Evolutionary conservation across 2,888 invertebrate genomes (phyloP).

Genomic region (Lacanobia oleracea): DNA sequence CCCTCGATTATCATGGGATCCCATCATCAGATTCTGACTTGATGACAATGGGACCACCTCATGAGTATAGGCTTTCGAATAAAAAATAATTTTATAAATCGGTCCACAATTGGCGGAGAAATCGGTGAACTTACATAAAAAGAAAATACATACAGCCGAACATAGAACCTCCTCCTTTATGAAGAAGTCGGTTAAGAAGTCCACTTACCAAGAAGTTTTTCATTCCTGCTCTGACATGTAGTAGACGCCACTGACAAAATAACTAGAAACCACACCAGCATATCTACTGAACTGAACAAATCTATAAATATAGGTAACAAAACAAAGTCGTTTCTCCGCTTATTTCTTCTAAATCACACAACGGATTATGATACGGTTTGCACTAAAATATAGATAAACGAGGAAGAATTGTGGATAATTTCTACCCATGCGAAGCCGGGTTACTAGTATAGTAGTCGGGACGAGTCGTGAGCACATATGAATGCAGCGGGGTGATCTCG

Average conservation of each 20-base stretch:
- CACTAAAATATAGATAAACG: not conserved
- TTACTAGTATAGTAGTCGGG: not conserved
- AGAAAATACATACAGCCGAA: too few species aligned
- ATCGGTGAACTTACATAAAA: too few species aligned
- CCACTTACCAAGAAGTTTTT: constrained; percentile 34
- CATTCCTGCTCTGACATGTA: not conserved
- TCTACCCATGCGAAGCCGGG: not conserved
- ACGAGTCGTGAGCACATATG: too few species aligned
- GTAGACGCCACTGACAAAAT: constrained; percentile 12
- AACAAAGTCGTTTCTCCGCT: not conserved
- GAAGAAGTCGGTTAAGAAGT: too few species aligned
- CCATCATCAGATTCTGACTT: too few species aligned
- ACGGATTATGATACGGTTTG: not conserved
- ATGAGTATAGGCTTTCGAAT: too few species aligned
- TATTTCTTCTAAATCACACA: not conserved
- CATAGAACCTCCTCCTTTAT: too few species aligned
- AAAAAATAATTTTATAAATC: too few species aligned
- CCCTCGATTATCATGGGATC: too few species aligned
- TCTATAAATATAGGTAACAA: not conserved
- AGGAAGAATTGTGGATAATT: not conserved
- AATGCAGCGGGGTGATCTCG: too few species aligned
- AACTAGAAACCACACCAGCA: constrained; percentile 30
- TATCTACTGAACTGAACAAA: not conserved
- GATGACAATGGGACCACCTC: too few species aligned
- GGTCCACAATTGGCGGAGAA: too few species aligned